A percentile compares a stretch with the other conserved stretches of the same genome.
phyloP scores from a whole-genome alignment of 1,140 invertebrate species.

The Drosophila ananassae region DNA sequence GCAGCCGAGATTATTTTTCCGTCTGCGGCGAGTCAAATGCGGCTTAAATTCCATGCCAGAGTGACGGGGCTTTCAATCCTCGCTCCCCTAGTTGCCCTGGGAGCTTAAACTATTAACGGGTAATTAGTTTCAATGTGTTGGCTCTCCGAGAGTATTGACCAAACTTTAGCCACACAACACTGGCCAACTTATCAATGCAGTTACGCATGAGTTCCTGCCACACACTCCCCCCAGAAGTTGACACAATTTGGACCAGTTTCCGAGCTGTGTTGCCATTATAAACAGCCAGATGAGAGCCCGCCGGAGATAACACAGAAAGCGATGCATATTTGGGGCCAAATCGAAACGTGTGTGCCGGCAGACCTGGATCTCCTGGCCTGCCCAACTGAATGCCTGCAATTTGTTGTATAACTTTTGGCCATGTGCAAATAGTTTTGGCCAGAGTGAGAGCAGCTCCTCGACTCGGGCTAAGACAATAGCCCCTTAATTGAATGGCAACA shows the following conservation, averaged over 20 bases:
- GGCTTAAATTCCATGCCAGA: neutral
- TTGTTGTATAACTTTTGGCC: constrained; percentile 37
- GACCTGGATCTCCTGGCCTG: constrained; percentile 11
- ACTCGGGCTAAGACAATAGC: constrained; percentile 48
- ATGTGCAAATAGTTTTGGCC: constrained; percentile 48
- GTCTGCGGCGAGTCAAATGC: constrained; percentile 29
- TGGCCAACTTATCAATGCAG: constrained; percentile 61
- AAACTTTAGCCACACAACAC: constrained; percentile 19
- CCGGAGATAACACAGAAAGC: constrained; percentile 18
- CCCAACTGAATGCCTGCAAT: constrained; percentile 55
- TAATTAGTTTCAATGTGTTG: constrained; percentile 34
- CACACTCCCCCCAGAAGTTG: neutral
- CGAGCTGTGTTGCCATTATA: neutral
- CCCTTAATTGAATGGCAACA: constrained; percentile 51
- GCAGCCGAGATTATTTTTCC: constrained; percentile 31
- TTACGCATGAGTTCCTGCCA: constrained; percentile 64
- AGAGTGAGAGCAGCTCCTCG: constrained; percentile 7
- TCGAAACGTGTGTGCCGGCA: constrained; percentile 45
- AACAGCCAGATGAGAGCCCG: neutral
- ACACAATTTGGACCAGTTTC: constrained; percentile 3
- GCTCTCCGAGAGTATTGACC: constrained; percentile 3
- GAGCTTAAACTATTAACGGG: neutral
- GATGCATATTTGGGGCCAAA: constrained; percentile 31
- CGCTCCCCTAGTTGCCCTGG: neutral
- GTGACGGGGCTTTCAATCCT: constrained; percentile 2